Conservation (phyloP, 2,797 vertebrate species). For the Xenops minutus region DNA sequence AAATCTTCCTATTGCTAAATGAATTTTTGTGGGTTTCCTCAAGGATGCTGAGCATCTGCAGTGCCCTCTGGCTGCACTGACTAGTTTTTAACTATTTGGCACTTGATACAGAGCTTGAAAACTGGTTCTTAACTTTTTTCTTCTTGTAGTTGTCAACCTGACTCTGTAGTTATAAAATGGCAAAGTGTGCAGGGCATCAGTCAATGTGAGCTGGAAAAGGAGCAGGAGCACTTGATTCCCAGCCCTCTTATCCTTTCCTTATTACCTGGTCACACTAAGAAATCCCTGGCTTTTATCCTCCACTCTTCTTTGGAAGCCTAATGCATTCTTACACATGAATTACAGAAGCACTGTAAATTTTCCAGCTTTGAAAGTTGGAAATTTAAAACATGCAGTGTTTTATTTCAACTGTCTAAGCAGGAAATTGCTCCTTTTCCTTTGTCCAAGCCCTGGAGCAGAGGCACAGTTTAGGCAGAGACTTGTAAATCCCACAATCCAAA, state of each 20-base stretch:
- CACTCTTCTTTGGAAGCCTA: not conserved
- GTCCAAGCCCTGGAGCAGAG: not conserved
- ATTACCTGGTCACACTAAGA: not conserved
- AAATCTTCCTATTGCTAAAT: not conserved
- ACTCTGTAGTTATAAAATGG: not conserved
- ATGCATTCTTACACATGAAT: not conserved
- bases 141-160: not conserved
- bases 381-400: not conserved
- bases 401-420: not conserved
- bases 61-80: not conserved
- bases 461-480: not conserved
- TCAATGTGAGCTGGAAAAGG: not conserved
- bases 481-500: not conserved
- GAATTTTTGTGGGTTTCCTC: not conserved
- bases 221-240: not conserved
- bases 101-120: not conserved
- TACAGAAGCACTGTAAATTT: not conserved
- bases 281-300: not conserved
- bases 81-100: not conserved
- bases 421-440: not conserved
- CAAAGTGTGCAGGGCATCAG: not conserved
- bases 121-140: not conserved
- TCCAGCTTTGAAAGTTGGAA: not conserved
- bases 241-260: not conserved
- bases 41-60: not conserved